Conservation (phyloP, 1,140 invertebrate species). For the Parapsyche elsis region DNA sequence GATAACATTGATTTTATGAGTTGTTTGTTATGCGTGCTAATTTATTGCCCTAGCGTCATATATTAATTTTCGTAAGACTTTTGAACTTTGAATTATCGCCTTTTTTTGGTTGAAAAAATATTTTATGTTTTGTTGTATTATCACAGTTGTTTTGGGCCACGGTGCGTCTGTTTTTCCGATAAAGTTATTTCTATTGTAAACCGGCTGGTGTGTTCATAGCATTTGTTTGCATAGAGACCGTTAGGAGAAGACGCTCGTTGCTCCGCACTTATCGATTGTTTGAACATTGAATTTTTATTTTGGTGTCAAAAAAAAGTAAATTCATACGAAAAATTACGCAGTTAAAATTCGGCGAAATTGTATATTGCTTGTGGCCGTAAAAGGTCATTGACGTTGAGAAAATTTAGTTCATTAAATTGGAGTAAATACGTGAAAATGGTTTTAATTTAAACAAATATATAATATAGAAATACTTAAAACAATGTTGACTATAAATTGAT, state of each 20-base stretch:
- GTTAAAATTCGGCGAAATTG: background rate
- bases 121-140: background rate
- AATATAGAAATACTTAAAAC: too few species aligned
- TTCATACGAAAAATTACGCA: background rate
- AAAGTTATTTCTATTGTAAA: conserved; percentile 46
- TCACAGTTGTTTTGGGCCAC: background rate
- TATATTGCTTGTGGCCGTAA: too few species aligned
- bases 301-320: conserved; percentile 22
- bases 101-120: background rate
- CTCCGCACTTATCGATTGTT: conserved; percentile 41
- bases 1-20: too few species aligned
- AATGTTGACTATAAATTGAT: too few species aligned
- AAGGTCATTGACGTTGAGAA: background rate
- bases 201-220: conserved; percentile 32
- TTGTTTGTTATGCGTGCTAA: too few species aligned
- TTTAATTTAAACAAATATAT: too few species aligned
- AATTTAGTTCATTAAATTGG: too few species aligned
- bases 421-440: too few species aligned
- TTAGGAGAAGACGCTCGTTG: conserved; percentile 32
- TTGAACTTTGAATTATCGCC: background rate
- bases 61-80: background rate
- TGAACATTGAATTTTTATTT: conserved; percentile 36
- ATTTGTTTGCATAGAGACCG: conserved; percentile 33
- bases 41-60: background rate
- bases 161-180: conserved; percentile 14